A percentile compares a stretch with the other conserved stretches of the same genome.
Evolutionary conservation across 1,140 invertebrate genomes (phyloP).

Genomic region (Drosophila pseudoananassae): DNA sequence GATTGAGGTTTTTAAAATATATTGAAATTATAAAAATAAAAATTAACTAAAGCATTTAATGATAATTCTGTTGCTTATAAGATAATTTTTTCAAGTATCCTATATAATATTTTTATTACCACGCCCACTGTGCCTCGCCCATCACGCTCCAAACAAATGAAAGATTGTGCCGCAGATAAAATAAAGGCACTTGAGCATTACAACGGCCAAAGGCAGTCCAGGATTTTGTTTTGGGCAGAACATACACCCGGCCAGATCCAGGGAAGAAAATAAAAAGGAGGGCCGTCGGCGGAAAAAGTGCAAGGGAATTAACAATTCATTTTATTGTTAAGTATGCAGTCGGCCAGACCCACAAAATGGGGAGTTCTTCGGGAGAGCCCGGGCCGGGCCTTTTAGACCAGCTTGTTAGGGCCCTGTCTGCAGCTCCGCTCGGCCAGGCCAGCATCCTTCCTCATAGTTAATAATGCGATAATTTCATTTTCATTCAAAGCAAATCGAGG

Average conservation of each 20-base stretch:
- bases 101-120: not conserved
- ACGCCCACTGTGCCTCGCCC: not conserved
- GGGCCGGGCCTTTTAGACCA: conserved; percentile 38
- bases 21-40: not conserved
- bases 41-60: too few species aligned
- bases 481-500: conserved; percentile 81
- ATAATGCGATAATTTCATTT: conserved; percentile 82
- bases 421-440: not conserved
- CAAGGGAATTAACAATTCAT: conserved; percentile 82
- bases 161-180: conserved; percentile 78
- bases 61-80: too few species aligned
- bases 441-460: conserved; percentile 62
- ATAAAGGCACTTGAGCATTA: conserved; percentile 79
- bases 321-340: conserved; percentile 78
- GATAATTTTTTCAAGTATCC: too few species aligned
- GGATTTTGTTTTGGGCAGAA: conserved; percentile 35
- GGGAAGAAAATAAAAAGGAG: conserved; percentile 11
- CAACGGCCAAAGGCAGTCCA: conserved; percentile 52
- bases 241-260: conserved; percentile 5
- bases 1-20: not conserved
- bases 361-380: conserved; percentile 13
- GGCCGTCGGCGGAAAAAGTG: conserved; percentile 51
- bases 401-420: conserved; percentile 67
- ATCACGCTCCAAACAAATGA: conserved; percentile 34
- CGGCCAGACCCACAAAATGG: conserved; percentile 21